Percentiles rank a stretch among this genome's conserved stretches.
Conservation (phyloP, 2,797 vertebrate species). For the Erithacus rubecula region DNA sequence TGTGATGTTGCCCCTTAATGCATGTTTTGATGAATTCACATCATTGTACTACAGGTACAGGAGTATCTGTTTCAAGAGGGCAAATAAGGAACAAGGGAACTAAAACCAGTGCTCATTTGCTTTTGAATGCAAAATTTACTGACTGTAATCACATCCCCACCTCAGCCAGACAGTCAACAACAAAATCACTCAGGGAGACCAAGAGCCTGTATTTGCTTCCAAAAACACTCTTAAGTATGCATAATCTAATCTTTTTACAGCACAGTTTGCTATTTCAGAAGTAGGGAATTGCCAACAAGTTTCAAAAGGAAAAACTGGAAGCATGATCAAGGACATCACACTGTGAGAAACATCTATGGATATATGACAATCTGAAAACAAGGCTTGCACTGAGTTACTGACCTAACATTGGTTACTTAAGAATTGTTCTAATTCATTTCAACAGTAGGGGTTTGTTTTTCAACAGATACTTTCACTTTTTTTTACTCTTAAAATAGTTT, state of each 20-base stretch:
- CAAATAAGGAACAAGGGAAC: slow-evolving; percentile 11
- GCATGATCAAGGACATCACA: background rate
- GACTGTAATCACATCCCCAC: background rate
- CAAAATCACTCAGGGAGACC: background rate
- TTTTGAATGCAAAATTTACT: slow-evolving; percentile 24
- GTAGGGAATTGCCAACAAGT: background rate
- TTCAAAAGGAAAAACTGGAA: background rate
- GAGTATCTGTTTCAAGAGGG: slow-evolving; percentile 14
- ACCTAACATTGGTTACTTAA: background rate
- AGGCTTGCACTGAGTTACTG: background rate
- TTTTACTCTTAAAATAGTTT: background rate
- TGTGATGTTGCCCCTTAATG: slow-evolving; percentile 46
- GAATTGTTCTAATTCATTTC: background rate
- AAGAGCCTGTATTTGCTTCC: background rate
- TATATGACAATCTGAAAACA: background rate
- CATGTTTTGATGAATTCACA: slow-evolving; percentile 66
- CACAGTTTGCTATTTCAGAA: background rate
- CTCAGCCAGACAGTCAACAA: background rate
- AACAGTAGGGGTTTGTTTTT: background rate
- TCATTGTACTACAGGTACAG: background rate
- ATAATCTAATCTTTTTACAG: slow-evolving; percentile 5
- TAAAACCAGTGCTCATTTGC: slow-evolving; percentile 16
- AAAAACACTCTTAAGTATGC: background rate
- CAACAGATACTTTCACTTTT: background rate
- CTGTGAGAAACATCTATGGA: background rate